A percentile compares a stretch with the other conserved stretches of the same genome.
phyloP scores from a whole-genome alignment of 2,888 invertebrate genomes.

The Carcina quercana region DNA sequence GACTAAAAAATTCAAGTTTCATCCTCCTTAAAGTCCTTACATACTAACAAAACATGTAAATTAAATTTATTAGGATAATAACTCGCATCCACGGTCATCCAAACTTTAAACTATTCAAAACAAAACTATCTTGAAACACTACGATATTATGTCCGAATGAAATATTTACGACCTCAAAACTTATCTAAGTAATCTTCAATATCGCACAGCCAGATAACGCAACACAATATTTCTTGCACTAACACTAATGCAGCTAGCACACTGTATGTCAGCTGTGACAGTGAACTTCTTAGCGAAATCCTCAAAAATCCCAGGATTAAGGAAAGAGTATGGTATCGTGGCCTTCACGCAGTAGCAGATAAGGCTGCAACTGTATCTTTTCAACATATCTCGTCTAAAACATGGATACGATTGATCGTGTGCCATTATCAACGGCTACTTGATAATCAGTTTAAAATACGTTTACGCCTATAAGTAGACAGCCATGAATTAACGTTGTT shows the following conservation, averaged over 20 bases:
- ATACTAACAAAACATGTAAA: no score
- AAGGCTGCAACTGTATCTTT: conserved; percentile 50
- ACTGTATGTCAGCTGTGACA: conserved; percentile 27
- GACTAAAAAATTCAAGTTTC: no score
- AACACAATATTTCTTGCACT: conserved; percentile 3
- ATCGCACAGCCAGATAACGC: background rate
- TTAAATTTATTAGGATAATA: no score
- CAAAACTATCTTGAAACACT: no score
- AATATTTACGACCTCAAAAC: conserved; percentile 9
- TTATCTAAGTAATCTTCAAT: conserved; percentile 10
- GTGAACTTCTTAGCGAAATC: conserved; percentile 30
- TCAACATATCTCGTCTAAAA: conserved; percentile 35
- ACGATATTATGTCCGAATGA: no score
- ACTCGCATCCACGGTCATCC: no score
- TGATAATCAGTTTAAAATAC: conserved; percentile 64
- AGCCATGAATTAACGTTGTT: conserved; percentile 38
- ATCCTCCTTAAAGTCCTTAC: no score
- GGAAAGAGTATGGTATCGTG: conserved; percentile 35
- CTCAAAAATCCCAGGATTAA: conserved; percentile 36
- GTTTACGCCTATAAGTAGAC: conserved; percentile 48
- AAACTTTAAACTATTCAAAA: no score
- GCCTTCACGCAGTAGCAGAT: conserved; percentile 52
- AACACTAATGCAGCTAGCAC: conserved; percentile 17
- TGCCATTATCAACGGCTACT: conserved; percentile 50
- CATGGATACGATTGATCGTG: conserved; percentile 57